phyloP scores from a whole-genome alignment of 2,113 vertebrate genomes.

The Dinomys branickii region DNA sequence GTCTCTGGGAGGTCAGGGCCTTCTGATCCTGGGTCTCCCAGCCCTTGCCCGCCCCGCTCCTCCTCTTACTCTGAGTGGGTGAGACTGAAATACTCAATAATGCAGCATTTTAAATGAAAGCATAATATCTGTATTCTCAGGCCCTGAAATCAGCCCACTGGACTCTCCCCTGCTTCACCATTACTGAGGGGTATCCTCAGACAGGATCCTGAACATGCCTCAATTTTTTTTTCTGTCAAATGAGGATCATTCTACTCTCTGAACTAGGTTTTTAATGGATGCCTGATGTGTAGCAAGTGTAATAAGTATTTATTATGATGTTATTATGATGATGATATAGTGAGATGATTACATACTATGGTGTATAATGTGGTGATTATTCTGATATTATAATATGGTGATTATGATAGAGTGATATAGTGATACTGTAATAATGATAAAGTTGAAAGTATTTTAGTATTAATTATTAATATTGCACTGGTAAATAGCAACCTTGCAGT shows the following conservation, averaged over 20 bases:
- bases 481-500: not conserved
- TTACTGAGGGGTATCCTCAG: not conserved
- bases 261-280: not conserved
- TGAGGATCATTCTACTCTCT: not conserved
- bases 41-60: not conserved
- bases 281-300: not conserved
- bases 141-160: accelerated
- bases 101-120: not conserved
- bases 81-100: not conserved
- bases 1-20: conserved; percentile 60
- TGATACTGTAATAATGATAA: not conserved
- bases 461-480: not conserved
- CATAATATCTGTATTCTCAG: not conserved
- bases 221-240: conserved; percentile 11
- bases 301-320: not conserved
- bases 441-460: not conserved
- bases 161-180: not conserved
- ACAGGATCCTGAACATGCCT: not conserved
- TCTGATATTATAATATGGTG: not conserved
- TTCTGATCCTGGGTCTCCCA: not conserved
- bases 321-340: not conserved
- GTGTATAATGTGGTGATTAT: not conserved
- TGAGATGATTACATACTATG: not conserved
- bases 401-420: not conserved
- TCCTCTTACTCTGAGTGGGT: not conserved